Base-by-base conservation (phyloP, 1,140 invertebrate genomes). In the Maconellicoccus hirsutus region DNA sequence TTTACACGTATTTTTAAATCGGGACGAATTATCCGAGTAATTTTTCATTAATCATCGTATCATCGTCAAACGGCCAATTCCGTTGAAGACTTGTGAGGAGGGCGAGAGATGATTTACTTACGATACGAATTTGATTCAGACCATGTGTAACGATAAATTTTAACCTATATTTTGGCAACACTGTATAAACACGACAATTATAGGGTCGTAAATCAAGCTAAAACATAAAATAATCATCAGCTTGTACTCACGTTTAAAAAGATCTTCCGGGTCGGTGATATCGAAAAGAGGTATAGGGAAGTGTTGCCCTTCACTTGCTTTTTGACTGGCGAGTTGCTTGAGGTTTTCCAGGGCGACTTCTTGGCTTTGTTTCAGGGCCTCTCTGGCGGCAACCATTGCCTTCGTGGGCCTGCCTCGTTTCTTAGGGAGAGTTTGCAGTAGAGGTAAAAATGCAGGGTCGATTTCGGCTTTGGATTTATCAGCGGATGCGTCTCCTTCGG, bases 391-490 rank as follows among this genome's bases (percentile, higher is more conserved):
- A 2, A 66, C 61, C 61, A 66, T 66, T 3, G 61, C 61, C 25
- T 66, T 66, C 25, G 61, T 66, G 16, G 61, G 61, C 16, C 61
- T 23, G 19, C 61, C 61, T 25, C 61, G 3, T 66, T 66, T 66
- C 61, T 66, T 66, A 12, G 61, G 61, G 19, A 66, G 25, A 1
- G 25, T 66, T 16, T 52, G 42, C 42, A 52, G 42, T 16, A 52
- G n/a, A 19, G 42, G 42, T 52, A 16, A 4, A 19, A 52, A 8
- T 16, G 42, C 16, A 3, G 42, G 16, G n/a, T 52, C 42, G 10
- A 52, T 4, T 16, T 52, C 42, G 16, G 42, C 12, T 19, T 52
- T 52, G 3, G 10, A 16, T 16, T 19, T 19, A 52, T 52, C 42
- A 33, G 29, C 29, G 42, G 12, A 8, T 16, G 42, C 6, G 6